Base-by-base conservation (phyloP, 2,888 invertebrate species). In the Apocheima hispidaria region DNA sequence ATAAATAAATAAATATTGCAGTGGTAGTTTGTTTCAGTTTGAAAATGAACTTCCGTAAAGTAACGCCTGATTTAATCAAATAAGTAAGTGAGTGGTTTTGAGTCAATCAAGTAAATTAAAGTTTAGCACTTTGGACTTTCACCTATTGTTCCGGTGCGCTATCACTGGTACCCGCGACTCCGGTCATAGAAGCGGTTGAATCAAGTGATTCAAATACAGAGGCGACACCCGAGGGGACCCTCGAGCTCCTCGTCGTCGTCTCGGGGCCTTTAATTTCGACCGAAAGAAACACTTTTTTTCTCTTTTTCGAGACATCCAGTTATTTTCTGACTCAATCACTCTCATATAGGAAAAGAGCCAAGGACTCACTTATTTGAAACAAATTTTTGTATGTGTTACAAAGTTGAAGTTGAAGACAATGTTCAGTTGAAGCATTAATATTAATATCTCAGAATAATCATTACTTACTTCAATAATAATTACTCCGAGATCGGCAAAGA, bases 301-400 rank as follows among this genome's bases (percentile, higher is more conserved):
- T 16, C 12, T 55, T 43, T 58, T 55, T 40, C 16, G 16, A 55
- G 60, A 38, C 43, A 38, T 46, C 12, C 43, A 28, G 60, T 60
- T 60, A 60, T 60, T 60, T 49, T 50, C 36, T 44, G 49, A 23
- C 16, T 49, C 60, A 23, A 49, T 60, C 50, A 55, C 54, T 49
- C 41, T 41, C 20, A 44, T 50, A 38, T 38, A 55, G 50, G 14
- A n/a, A 9, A 10, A 30, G 50, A 54, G 50, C 26, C 21, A n/a
- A 20, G 16, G 23, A n/a, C 16, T 4, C 9, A 20, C 4, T 10
- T 38, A 33, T n/a, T 3, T 4, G 4, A n/a, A 4, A n/a, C 4
- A 10, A 33, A 12, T 33, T 1, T 33, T 33, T 12, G n/a, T 16
- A 36, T n/a, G 0, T 14, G 14, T 3, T 14, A 16, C 14, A 4